A percentile compares a stretch with the other conserved stretches of the same genome.
These are phyloP conservation scores for Jaculus jaculus DNA, from an alignment of 2,113 vertebrate species.

Conservation along the genomic window DNA sequence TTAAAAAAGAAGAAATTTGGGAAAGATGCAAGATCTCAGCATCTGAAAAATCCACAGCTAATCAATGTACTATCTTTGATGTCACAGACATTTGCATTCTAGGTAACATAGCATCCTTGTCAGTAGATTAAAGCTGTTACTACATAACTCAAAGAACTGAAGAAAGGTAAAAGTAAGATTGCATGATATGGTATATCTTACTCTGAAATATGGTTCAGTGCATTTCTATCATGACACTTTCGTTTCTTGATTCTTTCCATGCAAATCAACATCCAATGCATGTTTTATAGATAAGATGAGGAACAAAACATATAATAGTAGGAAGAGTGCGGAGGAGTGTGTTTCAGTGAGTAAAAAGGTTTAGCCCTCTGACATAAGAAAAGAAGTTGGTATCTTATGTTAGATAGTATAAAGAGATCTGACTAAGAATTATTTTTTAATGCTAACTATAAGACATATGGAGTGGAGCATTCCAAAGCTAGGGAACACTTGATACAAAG, in stretches of 20 bases:
- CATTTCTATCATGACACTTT: background rate
- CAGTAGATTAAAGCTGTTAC: background rate
- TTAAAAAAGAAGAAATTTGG: background rate
- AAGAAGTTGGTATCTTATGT: background rate
- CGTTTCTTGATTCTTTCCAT: background rate
- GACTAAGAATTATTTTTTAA: background rate
- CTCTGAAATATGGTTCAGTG: background rate
- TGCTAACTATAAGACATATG: background rate
- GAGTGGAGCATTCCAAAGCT: background rate
- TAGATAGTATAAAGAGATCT: background rate
- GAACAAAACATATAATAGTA: background rate
- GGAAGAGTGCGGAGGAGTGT: background rate
- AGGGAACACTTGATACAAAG: background rate
- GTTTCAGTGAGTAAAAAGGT: background rate
- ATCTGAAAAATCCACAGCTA: background rate
- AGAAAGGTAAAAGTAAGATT: background rate
- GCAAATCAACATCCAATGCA: background rate
- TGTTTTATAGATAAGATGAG: background rate
- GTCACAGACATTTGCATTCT: background rate
- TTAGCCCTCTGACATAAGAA: background rate
- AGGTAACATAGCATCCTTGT: rapidly evolving
- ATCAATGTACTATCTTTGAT: background rate
- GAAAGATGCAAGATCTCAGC: background rate
- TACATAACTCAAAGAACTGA: background rate
- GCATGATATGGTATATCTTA: background rate